Base-by-base conservation (phyloP, 2,797 vertebrate genomes). In the Acestrorhynchus altus region DNA sequence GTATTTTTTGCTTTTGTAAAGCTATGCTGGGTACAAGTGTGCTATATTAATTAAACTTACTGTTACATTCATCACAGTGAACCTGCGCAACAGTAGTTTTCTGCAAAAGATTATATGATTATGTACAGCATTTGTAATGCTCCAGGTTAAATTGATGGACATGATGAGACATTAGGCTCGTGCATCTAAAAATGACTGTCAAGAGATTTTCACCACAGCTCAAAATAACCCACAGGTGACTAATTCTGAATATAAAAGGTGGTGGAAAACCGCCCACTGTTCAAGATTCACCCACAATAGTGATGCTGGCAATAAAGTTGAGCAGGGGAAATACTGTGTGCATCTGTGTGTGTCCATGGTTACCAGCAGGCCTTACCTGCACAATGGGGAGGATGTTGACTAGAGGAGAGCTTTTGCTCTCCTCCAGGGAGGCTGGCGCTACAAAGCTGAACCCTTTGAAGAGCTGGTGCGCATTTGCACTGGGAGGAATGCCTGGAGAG, bases 361-460 rank as follows among this genome's bases (percentile, higher is more conserved):
- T 47, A 28, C 26, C 20, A 46, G 22, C 16, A 31, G 1, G 16
- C 11, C 40, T 64, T 79, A 98, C 98, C 97, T 99, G 97, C 76
- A 99, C 93, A 69, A 98, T 94, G 8, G 96, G 97, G 76, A 97
- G 94, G 65, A 97, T 95, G 80, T 94, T 97, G 90, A 96, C 92
- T 76, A 96, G 90, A 1, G 96, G 93, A 57, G 96, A 94, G 85
- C 94, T 94, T 94, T 96, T 98, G 90, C 94, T 94, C 76, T 98
- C 96, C 87, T 98, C 96, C 89, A 95, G 91, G 24, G 95, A 90
- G 78, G 93, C 91, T 6, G 96, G 94, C 44, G 97, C 96, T 83
- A 99, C 97, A 89, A 99, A 99, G 86, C 97, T 99, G 91, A 99
- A 99, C 84, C 98, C 98, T 95, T 98, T 98, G 90, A 99, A 99